These are phyloP conservation scores for Willisornis vidua DNA, from an alignment of 2,113 vertebrate species.

Conservation along the genomic window DNA sequence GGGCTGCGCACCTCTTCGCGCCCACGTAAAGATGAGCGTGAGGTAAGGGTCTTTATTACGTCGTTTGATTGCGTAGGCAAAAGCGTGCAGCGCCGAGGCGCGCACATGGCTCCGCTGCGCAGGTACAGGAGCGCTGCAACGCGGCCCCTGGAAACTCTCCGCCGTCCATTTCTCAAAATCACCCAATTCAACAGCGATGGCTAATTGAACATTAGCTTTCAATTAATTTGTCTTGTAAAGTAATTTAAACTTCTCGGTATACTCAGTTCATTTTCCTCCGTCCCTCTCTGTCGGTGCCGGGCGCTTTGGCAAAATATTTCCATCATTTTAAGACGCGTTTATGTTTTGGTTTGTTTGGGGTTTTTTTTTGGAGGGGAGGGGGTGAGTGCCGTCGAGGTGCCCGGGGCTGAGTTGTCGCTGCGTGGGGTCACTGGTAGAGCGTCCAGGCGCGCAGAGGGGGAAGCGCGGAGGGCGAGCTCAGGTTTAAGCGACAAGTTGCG, in stretches of 20 bases:
- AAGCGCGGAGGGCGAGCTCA: not conserved
- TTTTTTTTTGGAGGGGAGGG: rapidly evolving
- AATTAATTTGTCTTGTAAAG: not conserved
- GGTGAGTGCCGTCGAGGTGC: not conserved
- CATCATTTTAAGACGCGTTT: rapidly evolving
- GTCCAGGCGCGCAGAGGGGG: not conserved
- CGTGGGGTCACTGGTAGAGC: not conserved
- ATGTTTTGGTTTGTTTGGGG: not conserved
- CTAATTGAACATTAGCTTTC: not conserved
- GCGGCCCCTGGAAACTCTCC: not conserved
- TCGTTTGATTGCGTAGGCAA: not conserved
- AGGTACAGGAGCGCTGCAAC: rapidly evolving
- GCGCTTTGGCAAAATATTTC: not conserved
- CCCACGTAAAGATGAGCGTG: not conserved
- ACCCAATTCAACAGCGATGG: not conserved
- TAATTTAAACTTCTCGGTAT: not conserved
- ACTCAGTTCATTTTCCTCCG: rapidly evolving
- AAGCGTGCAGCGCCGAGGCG: not conserved
- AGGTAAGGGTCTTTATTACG: not conserved
- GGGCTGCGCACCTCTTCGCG: not conserved
- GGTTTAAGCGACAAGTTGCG: not conserved
- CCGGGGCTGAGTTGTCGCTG: not conserved
- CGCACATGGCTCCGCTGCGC: not conserved
- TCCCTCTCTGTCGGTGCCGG: not conserved
- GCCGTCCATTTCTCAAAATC: not conserved